Conservation (phyloP, 2,797 vertebrate species). For the Alectoris magna region DNA sequence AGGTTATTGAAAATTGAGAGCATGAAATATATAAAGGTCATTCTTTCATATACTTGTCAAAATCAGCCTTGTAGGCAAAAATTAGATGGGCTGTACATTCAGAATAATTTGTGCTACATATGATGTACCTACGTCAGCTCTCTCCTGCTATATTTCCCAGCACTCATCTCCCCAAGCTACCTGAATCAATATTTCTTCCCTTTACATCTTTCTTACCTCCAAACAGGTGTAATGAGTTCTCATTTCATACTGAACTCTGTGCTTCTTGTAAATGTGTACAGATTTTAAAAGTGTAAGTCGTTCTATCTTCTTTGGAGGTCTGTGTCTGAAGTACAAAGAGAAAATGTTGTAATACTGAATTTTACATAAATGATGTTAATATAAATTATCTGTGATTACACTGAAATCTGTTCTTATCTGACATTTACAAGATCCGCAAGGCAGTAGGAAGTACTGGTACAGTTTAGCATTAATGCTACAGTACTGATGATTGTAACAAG, state of each 20-base stretch:
- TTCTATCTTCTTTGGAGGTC: conserved; percentile 87
- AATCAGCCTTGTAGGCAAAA: background rate
- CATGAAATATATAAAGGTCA: background rate
- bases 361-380: background rate
- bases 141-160: background rate
- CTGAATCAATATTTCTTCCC: background rate
- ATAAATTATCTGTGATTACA: background rate
- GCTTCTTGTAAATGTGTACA: conserved; percentile 97
- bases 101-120: background rate
- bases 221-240: conserved; percentile 91
- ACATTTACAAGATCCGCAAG: background rate
- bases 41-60: background rate
- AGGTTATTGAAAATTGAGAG: background rate
- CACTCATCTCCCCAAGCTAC: background rate
- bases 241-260: conserved; percentile 98
- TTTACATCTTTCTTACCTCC: conserved; percentile 82
- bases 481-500: background rate
- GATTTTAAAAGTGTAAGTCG: conserved; percentile 93
- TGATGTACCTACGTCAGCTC: background rate
- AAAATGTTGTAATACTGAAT: background rate
- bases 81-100: background rate
- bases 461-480: background rate
- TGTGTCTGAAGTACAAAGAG: conserved; percentile 79
- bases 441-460: background rate
- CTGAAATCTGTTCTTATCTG: background rate